Conservation (phyloP, 2,113 vertebrate genomes). For the Charina bottae region DNA sequence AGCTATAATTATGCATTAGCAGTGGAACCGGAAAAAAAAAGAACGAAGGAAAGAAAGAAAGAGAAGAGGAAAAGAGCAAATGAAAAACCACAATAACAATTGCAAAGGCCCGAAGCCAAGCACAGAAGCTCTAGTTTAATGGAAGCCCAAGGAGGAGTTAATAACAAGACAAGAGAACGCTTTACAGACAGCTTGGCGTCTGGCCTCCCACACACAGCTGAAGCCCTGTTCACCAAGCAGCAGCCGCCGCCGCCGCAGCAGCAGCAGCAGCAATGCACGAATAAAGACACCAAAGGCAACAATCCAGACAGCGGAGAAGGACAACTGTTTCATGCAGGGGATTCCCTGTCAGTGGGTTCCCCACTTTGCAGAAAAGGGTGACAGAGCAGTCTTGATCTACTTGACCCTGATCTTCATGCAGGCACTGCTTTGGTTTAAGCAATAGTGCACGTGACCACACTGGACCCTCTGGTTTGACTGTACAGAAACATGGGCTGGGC, state of each 20-base stretch:
- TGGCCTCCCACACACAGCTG: conserved; percentile 68
- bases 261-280: conserved; percentile 13
- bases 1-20: conserved; percentile 68
- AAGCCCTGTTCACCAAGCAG: conserved; percentile 47
- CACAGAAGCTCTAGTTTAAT: conserved; percentile 63
- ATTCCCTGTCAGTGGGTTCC: background rate
- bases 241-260: conserved; percentile 26
- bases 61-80: background rate
- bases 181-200: conserved; percentile 74
- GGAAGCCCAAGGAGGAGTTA: conserved; percentile 73
- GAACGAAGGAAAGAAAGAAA: background rate
- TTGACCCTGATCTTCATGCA: background rate
- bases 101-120: conserved; percentile 65
- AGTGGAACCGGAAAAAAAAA: conserved; percentile 60
- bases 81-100: conserved; percentile 34
- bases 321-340: conserved; percentile 10
- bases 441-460: background rate
- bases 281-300: conserved; percentile 21
- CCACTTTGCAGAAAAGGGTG: too few species aligned
- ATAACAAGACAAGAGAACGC: conserved; percentile 68
- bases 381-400: too few species aligned
- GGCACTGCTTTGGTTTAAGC: background rate
- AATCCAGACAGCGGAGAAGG: background rate
- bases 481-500: fast-evolving
- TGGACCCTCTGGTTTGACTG: too few species aligned